Evolutionary conservation across 2,113 vertebrate genomes (phyloP).

Genomic region (Proteles cristata): DNA sequence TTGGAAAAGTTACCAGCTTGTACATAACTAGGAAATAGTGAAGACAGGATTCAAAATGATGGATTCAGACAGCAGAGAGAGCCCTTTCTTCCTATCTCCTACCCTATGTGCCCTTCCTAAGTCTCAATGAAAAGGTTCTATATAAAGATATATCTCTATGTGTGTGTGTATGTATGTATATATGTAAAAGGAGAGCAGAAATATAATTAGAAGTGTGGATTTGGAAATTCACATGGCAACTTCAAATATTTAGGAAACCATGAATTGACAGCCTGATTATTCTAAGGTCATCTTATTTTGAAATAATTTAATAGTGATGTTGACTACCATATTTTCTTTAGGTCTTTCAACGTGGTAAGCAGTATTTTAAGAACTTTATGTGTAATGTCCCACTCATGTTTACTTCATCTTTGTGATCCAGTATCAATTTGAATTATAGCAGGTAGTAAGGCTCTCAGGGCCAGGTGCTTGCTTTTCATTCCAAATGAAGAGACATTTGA

Average conservation of each 20-base stretch:
- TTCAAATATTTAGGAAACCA: slow-evolving; percentile 29
- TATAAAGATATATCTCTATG: neutral
- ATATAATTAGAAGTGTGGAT: neutral
- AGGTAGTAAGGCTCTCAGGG: neutral
- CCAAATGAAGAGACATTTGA: neutral
- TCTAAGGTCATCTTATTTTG: neutral
- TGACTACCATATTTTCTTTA: neutral
- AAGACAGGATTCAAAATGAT: neutral
- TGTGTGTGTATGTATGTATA: neutral
- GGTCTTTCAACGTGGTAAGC: neutral
- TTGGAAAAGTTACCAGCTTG: neutral
- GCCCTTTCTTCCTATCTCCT: neutral
- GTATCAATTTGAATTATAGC: neutral
- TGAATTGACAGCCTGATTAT: neutral
- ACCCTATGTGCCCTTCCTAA: neutral
- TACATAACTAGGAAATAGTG: neutral
- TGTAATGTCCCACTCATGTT: neutral
- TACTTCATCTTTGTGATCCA: neutral
- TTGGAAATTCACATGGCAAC: neutral
- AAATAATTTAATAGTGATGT: neutral
- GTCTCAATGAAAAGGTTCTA: neutral
- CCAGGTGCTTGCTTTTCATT: neutral
- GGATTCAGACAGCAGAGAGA: neutral
- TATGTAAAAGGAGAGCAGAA: neutral
- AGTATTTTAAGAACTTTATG: neutral